Conservation (phyloP, 1,140 invertebrate species). For the Drosophila erecta region DNA sequence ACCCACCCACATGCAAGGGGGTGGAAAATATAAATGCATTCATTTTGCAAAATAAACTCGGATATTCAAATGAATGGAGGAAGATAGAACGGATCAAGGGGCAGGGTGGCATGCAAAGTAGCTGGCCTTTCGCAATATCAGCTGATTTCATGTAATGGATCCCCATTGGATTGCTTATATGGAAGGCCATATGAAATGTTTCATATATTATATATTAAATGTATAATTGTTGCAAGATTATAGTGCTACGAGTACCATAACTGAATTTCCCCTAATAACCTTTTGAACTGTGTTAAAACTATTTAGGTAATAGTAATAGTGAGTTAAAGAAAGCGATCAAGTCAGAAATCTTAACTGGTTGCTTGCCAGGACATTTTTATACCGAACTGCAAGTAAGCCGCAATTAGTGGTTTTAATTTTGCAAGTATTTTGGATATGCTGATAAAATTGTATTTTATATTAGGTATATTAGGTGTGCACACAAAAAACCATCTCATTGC, state of each 20-base stretch:
- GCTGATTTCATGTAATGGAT: background rate
- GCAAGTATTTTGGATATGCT: too few species aligned
- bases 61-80: constrained; percentile 38
- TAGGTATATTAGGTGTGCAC: background rate
- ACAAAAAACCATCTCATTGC: background rate
- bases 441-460: background rate
- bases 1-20: constrained; percentile 25
- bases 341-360: too few species aligned
- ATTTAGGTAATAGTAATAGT: too few species aligned
- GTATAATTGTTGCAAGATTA: too few species aligned
- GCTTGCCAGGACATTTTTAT: too few species aligned
- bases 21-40: constrained; percentile 48
- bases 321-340: too few species aligned
- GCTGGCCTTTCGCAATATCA: background rate
- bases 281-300: too few species aligned
- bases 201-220: too few species aligned
- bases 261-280: too few species aligned
- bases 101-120: constrained; percentile 3
- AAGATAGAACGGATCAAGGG: background rate
- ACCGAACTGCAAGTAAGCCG: too few species aligned
- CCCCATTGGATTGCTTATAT: background rate
- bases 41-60: constrained; percentile 37
- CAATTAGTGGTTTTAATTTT: too few species aligned
- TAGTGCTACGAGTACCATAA: too few species aligned
- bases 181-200: background rate